Evolutionary conservation across 2,113 vertebrate species (phyloP).

Genomic region (Amblyornis subalaris): DNA sequence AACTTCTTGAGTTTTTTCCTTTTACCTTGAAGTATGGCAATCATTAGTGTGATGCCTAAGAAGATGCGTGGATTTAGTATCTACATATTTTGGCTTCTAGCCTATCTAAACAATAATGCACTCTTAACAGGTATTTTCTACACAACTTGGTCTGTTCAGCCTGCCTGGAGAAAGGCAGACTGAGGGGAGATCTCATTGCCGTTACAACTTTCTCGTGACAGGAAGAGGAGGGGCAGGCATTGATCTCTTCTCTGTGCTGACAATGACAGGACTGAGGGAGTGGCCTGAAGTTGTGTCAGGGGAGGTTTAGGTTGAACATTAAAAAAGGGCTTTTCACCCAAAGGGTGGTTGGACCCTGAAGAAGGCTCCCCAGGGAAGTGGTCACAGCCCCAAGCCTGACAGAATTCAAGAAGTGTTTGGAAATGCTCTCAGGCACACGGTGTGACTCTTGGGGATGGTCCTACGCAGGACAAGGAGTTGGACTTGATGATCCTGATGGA

Average conservation of each 20-base stretch:
- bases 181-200: background rate
- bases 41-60: background rate
- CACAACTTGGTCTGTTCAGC: background rate
- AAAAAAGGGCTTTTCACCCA: background rate
- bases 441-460: background rate
- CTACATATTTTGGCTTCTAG: background rate
- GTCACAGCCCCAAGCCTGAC: background rate
- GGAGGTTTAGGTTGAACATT: background rate
- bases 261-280: background rate
- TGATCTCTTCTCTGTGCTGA: background rate
- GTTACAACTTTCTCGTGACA: background rate
- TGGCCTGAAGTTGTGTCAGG: background rate
- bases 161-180: background rate
- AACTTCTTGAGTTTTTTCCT: background rate
- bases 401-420: background rate
- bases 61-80: background rate
- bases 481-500: background rate
- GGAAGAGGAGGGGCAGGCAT: background rate
- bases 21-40: background rate
- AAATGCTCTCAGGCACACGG: background rate
- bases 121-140: background rate
- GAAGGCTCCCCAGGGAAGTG: accelerated
- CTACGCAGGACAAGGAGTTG: background rate
- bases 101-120: background rate
- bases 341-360: background rate